Conservation (phyloP, 1,140 invertebrate genomes). For the Macrosteles quadrilineatus region DNA sequence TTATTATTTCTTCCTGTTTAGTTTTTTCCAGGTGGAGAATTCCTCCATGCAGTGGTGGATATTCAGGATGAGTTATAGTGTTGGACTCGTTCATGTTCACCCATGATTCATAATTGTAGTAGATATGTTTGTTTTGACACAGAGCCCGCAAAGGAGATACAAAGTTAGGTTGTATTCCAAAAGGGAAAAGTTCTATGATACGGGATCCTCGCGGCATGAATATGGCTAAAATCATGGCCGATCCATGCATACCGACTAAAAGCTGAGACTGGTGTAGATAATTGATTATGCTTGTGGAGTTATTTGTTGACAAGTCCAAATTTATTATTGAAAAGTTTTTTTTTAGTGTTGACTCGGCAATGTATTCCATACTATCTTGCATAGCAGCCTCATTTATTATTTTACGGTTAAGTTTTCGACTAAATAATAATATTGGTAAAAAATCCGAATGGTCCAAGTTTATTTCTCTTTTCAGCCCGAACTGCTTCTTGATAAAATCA, state of each 20-base stretch:
- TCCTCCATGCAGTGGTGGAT: conserved; percentile 47
- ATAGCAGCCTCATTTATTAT: conserved; percentile 56
- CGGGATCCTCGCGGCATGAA: conserved; percentile 43
- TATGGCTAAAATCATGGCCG: conserved; percentile 46
- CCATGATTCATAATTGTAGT: conserved; percentile 52
- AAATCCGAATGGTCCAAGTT: too few species aligned
- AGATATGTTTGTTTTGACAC: conserved; percentile 44
- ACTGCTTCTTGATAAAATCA: conserved; percentile 34
- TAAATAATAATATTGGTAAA: conserved; percentile 49
- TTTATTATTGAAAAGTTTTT: conserved; percentile 28
- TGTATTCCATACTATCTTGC: conserved; percentile 29
- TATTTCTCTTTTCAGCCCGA: conserved; percentile 24
- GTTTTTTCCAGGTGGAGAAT: conserved; percentile 48
- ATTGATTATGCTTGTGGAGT: conserved; percentile 47
- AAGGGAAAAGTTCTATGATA: conserved; percentile 51
- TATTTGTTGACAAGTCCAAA: conserved; percentile 45
- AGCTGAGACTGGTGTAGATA: conserved; percentile 44
- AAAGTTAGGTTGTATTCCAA: conserved; percentile 50
- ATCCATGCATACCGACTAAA: conserved; percentile 51
- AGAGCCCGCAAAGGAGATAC: conserved; percentile 56
- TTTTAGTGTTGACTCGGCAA: conserved; percentile 24
- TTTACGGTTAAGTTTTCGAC: conserved; percentile 51
- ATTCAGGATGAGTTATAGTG: conserved; percentile 50
- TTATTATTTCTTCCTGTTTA: conserved; percentile 47
- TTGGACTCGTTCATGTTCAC: conserved; percentile 48